Evolutionary conservation across 2,113 vertebrate genomes (phyloP), one percentile per base, ranked within the genome.

Genomic region (Petromus typicus): DNA sequence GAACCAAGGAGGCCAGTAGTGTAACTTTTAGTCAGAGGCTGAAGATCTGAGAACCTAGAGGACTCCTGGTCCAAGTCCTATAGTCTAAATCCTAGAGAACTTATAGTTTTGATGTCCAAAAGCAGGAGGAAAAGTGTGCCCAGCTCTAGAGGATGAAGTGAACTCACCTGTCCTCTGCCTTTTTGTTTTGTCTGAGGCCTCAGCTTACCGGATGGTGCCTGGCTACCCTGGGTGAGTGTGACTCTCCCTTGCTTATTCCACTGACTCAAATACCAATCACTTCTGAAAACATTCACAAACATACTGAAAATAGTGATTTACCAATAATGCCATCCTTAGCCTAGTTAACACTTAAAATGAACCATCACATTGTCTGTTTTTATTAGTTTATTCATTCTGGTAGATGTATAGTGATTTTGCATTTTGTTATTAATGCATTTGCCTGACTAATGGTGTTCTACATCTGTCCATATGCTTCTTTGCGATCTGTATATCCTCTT

Each of bases 371-470:
- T 40, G 17, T 71, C 20, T 43, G 22, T 61, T 34, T 37, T n/a
- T 6, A 43, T 59, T 40, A 25, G 30, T 73, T 73, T 75, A 64
- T 45, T 30, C 59, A 85, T 92, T 66, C 56, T 69, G 10, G 14
- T 69, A 45, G 23, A 14, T 67, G 30, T 51, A 3, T 67, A n/a
- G 10, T 79, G 14, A 57, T 79, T 37, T 79, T 23, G 86, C 32
- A 78, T 57, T 93, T 79, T 86, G 61, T 20, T 64, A 67, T 93
- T 86, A 79, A 76, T 79, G 16, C 12, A 48, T 67, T 93, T 93
- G 7, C 23, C 22, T 79, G 61, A 14, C n/a, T 92, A 92, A 76
- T 25, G 2, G 11, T 51, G 27, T 43, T 43, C 27, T 83, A 63
- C 23, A 73, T 23, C 12, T 91, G 84, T 54, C 51, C 25, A 51